Base-by-base conservation (phyloP, 2,888 invertebrate species). In the Hypselothyrea guttata region DNA sequence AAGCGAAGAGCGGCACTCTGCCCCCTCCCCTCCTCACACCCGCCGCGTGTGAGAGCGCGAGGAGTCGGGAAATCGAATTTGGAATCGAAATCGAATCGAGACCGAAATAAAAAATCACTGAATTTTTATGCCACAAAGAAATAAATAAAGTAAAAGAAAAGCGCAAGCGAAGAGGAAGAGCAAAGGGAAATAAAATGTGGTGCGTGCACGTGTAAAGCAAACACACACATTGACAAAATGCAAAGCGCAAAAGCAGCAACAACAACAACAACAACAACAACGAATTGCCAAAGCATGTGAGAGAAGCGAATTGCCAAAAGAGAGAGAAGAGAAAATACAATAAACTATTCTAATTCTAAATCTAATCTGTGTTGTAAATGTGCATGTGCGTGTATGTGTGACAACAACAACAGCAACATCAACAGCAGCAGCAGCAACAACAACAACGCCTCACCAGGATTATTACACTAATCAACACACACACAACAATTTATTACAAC, bases 171-270 rank as follows among this genome's bases (percentile, higher is more conserved):
- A n/a, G n/a, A n/a, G n/a, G n/a, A n/a, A n/a, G n/a, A n/a, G n/a
- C n/a, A n/a, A n/a, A n/a, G n/a, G n/a, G n/a, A n/a, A n/a, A n/a
- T n/a, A n/a, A n/a, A 82, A 79, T 84, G 84, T 78, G 71, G 66
- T 72, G 65, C 79, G 75, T 67, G 83, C 85, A 85, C 79, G 85
- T 84, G 78, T 85, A 65, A 66, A 40, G 56, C 30, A 37, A 63
- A 58, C 1, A 28, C 41, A 28, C 22, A 47, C 56, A 56, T 53
- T 46, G 57, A 62, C 62, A 83, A 75, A 62, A 68, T 65, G 75
- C 66, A 54, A 22, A 22, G 22, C 59, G 46, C 40, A 75, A 44
- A 48, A 53, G 44, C 53, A 72, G 54, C 56, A 56, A 69, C 67
- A 69, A 66, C 60, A 69, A 65, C n/a, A n/a, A n/a, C n/a, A n/a